A percentile compares a stretch with the other conserved stretches of the same genome.
phyloP scores from a whole-genome alignment of 2,797 vertebrate species.

The Propithecus perrieri region DNA sequence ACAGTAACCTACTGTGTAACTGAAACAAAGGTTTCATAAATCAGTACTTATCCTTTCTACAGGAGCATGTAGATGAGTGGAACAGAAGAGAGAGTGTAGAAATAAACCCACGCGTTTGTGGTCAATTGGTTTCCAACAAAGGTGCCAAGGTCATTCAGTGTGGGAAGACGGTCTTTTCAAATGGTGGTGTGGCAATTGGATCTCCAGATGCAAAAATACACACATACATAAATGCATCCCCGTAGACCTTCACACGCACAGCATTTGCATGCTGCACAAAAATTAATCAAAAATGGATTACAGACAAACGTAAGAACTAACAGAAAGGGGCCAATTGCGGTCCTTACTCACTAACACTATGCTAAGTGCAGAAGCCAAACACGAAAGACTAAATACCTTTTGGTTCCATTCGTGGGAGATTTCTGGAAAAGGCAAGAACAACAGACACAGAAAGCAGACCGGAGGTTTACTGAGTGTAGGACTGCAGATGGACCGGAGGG shows the following conservation, averaged over 20 bases:
- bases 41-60: neutral
- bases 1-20: neutral
- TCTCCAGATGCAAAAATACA: neutral
- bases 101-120: neutral
- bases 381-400: neutral
- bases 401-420: neutral
- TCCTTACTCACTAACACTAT: neutral
- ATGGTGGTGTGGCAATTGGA: neutral
- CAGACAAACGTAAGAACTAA: neutral
- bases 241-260: neutral
- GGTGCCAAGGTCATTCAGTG: neutral
- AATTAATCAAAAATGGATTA: neutral
- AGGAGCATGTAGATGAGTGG: neutral
- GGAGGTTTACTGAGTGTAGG: neutral
- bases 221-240: neutral
- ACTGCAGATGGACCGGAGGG: neutral
- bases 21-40: neutral
- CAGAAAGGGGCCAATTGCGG: neutral
- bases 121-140: neutral
- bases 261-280: neutral
- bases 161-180: neutral
- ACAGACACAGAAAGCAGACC: neutral
- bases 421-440: conserved; percentile 28
- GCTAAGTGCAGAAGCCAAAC: neutral
- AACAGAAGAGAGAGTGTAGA: neutral